Base-by-base conservation (phyloP, 2,113 vertebrate species). In the Pluvianellus socialis region DNA sequence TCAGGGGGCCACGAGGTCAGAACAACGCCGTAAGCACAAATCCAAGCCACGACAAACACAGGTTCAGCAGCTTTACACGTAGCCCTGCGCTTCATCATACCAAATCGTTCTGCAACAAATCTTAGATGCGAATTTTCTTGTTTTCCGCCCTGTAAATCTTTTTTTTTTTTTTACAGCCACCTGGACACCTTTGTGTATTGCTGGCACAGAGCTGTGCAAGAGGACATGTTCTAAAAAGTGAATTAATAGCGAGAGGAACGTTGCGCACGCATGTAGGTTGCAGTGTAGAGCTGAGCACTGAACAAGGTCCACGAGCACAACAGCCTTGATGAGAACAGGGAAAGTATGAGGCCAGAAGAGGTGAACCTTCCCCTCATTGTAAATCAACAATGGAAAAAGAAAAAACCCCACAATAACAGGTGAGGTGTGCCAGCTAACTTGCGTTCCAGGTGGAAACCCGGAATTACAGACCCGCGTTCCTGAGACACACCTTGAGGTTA, bases 161-260 rank as follows among this genome's bases (percentile, higher is more conserved):
- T 65, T 32, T 52, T 77, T 67, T 56, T 65, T 32, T 52, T 77
- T n/a, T 35, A 82, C 1, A 66, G 55, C 33, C 16, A 92, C 38
- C 28, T 33, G 47, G 42, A 17, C 23, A 23, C 49, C 23, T 42
- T 82, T 77, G 24, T 33, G 26, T 17, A 53, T 0, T 45, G 58
- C 62, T 44, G 35, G 79, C 75, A 53, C 13, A 23, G 49, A 50
- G 49, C 49, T 24, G 49, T 42, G 38, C 14, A 49, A 62, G 33
- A 74, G 28, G n/a, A 45, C 4, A 6, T 0, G 0, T 28, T 75
- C 28, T 70, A 55, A 62, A 20, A 32, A 8, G 8, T 17, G 21
- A 82, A 88, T 53, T 23, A 33, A 23, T 15, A 40, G 55, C 35
- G 10, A 52, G 33, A 66, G 28, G 16, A 65, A 42, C 50, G 20